phyloP scores from a whole-genome alignment of 1,140 invertebrate species.

The Drosophila willistoni region DNA sequence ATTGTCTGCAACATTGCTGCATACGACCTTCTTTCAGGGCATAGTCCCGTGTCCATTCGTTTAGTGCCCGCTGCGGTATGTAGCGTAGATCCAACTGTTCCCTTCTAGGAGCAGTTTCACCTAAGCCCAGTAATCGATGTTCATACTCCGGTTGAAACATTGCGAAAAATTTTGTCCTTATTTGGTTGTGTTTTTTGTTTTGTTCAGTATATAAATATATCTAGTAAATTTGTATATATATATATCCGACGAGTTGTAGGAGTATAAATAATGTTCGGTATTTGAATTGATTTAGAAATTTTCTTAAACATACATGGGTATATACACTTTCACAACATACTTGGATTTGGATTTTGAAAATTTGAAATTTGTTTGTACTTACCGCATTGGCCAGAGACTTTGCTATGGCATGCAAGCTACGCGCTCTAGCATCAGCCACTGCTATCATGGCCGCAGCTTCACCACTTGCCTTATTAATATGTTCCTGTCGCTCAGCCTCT shows the following conservation, averaged over 20 bases:
- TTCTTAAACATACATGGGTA: neutral
- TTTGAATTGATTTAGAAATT: neutral
- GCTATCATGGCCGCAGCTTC: constrained; percentile 94
- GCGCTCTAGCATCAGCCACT: constrained; percentile 92
- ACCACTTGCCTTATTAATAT: constrained; percentile 94
- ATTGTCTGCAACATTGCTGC: neutral
- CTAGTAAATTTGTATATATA: too few species aligned
- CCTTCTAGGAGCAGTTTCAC: neutral
- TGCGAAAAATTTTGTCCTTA: constrained; percentile 5
- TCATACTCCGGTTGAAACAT: constrained; percentile 58
- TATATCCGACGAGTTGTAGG: too few species aligned
- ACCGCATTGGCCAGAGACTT: constrained; percentile 86
- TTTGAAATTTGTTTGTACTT: constrained; percentile 42
- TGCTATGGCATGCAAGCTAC: constrained; percentile 90
- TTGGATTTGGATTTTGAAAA: neutral
- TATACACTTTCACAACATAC: constrained; percentile 2
- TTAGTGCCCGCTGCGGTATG: constrained; percentile 34
- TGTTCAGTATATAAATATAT: neutral
- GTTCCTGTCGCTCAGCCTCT: constrained; percentile 94
- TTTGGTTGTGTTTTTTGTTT: neutral
- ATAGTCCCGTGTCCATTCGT: constrained; percentile 30
- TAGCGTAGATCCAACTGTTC: constrained; percentile 39
- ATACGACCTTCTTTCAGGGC: neutral
- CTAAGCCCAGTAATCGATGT: constrained; percentile 24
- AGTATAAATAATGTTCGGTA: constrained; percentile 1